Base-by-base conservation (phyloP, 1,140 invertebrate species). In the Leptopilina clavipes region DNA sequence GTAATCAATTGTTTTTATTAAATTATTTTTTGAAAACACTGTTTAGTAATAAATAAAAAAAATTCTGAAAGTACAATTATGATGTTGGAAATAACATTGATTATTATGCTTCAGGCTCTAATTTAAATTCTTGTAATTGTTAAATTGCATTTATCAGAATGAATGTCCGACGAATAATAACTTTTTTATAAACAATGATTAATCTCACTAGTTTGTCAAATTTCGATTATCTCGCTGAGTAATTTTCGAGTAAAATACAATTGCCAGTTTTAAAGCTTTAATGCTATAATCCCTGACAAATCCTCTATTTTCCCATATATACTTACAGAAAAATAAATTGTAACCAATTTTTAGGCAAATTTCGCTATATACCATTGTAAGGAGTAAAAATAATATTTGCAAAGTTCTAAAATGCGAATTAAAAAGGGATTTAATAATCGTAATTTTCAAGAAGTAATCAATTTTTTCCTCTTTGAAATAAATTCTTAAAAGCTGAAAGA, bases 61-160 rank as follows among this genome's bases (percentile, higher is more conserved):
- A n/a, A n/a, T n/a, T n/a, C n/a, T n/a, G n/a, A n/a, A n/a, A n/a
- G n/a, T n/a, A 54, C n/a, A 0, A 9, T 2, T 54, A 9, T 40
- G 37, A 40, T 40, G 5, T 40, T 40, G 37, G 25, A 31, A 31
- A 31, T 40, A 40, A 40, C 9, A 40, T 40, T 40, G 7, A 40
- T 40, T 31, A 31, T 31, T 40, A 40, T 65, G 44, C 25, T 5
- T 5, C 1, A 5, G 45, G 74, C 44, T 74, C 52, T 77, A 78
- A 83, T 80, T 82, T 80, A 78, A 76, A 77, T 70, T 54, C 77
- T 48, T 40, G 45, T 54, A 74, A 84, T 82, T 80, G 80, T 83
- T 82, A 79, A 79, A 71, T 81, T 74, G 76, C 80, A 84, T 79
- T 85, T 79, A 82, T 83, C 75, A 76, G 73, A 78, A 82, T 76